Evolutionary conservation across 2,888 invertebrate genomes (phyloP), one percentile per base, ranked within the genome.

Genomic region (Gymnocheta viridis): DNA sequence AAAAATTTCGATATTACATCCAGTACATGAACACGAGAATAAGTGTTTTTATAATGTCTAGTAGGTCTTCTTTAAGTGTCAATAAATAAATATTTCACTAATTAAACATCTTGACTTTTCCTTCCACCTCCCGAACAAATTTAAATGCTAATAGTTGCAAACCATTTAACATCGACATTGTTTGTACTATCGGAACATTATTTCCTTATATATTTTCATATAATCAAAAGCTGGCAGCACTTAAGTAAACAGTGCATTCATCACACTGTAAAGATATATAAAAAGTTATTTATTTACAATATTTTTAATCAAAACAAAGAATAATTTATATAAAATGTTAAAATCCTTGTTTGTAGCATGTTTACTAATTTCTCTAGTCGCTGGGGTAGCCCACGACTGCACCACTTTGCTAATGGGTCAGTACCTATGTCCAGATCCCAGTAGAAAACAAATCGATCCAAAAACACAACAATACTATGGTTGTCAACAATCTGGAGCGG

Each of bases 401-500:
- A 95, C 92, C 88, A 95, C 94, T 64, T 91, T 97, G 87, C 93
- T 95, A 87, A 93, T 96, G 93, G 97, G 97, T 0, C 97, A 97
- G 88, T 97, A 94, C 88, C 93, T 96, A 84, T 98, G 97, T 89
- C 96, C 96, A 0, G 95, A 96, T 93, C 96, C 96, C 6, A 93
- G 93, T 85, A 92, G 93, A 86, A 94, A 94, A 87, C 95, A 96
- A 88, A 97, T 98, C 88, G 98, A 98, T 91, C 94, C 95, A 0
- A 94, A 95, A 89, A 98, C 98, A 0, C 98, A 99, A 91, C 98
- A 98, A 90, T 95, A 96, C 38, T 92, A 92, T 86, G 96, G 96
- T 78, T 98, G 98, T 91, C 94, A 94, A 1, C 91, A 95, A 87
- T 95, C 96, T 89, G 96, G 96, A 86, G 95, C 94, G 92, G 97